Conservation (phyloP, 2,888 invertebrate species). For the Ctenicera cuprea region DNA sequence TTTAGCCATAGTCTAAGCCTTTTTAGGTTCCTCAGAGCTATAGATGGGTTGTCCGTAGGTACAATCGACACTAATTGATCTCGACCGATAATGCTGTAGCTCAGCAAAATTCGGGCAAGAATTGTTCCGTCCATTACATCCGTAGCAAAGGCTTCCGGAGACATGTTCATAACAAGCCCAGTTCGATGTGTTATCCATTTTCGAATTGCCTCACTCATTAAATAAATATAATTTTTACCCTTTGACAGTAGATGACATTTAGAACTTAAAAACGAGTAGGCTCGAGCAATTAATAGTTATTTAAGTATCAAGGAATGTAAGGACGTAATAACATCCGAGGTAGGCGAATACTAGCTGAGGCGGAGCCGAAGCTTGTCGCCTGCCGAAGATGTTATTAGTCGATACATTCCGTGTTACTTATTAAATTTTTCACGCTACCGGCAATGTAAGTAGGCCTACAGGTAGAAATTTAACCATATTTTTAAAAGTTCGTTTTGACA, state of each 20-base stretch:
- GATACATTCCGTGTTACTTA: too few species aligned
- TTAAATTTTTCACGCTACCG: too few species aligned
- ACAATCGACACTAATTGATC: constrained; percentile 74
- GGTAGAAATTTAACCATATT: too few species aligned
- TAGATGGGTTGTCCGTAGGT: constrained; percentile 59
- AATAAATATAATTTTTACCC: background rate
- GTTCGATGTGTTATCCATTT: constrained; percentile 78
- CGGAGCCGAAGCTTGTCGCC: too few species aligned
- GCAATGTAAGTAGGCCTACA: too few species aligned
- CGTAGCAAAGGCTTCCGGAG: constrained; percentile 75
- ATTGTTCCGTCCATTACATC: constrained; percentile 77
- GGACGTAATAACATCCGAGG: too few species aligned
- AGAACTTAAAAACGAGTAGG: background rate
- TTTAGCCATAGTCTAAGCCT: constrained; percentile 75
- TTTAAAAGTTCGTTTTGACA: too few species aligned
- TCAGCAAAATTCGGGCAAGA: constrained; percentile 75
- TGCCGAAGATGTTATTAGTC: too few species aligned
- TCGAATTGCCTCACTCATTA: constrained; percentile 69
- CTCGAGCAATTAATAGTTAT: background rate
- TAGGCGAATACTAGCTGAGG: too few species aligned
- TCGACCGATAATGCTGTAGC: constrained; percentile 77
- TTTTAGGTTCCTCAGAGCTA: constrained; percentile 73
- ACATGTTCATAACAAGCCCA: constrained; percentile 75
- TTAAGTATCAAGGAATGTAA: too few species aligned
- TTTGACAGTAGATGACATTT: constrained; percentile 2